A percentile compares a stretch with the other conserved stretches of the same genome.
These are phyloP conservation scores for Chironex yamaguchii DNA, from an alignment of 30 jellyfish, hydroid and myxozoan species.

Conservation along the genomic window DNA sequence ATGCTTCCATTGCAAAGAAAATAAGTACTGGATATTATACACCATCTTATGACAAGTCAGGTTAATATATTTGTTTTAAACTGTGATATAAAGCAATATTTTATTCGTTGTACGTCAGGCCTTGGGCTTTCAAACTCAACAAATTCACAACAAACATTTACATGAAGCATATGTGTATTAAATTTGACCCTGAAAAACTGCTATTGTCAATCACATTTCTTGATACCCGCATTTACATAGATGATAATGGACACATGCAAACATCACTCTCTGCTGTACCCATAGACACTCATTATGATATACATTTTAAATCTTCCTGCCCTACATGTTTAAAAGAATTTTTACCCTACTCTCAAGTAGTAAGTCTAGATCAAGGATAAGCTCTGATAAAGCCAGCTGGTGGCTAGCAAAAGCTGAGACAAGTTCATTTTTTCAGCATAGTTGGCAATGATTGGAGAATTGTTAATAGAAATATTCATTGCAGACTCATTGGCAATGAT, in stretches of 20 bases:
- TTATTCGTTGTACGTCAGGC: too few relatives aligned
- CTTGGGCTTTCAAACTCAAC: too few relatives aligned
- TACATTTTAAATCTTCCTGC: constrained; percentile 25
- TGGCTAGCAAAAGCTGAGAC: too few relatives aligned
- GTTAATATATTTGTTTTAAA: too few relatives aligned
- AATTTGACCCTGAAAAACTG: constrained; percentile 28
- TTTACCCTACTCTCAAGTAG: constrained; percentile 33
- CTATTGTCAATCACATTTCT: constrained; percentile 31
- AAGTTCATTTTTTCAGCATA: too few relatives aligned
- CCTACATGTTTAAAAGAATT: constrained; percentile 36
- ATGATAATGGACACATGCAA: constrained; percentile 6
- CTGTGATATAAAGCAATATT: too few relatives aligned
- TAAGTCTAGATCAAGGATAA: constrained; percentile 19
- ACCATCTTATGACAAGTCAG: too few relatives aligned
- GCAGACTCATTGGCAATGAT: too few relatives aligned
- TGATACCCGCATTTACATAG: constrained; percentile 43
- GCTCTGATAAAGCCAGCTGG: constrained; percentile 43
- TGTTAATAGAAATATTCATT: too few relatives aligned
- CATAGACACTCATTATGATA: constrained; percentile 29
- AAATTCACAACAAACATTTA: constrained; percentile 26
- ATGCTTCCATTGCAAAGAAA: too few relatives aligned
- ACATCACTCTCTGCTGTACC: constrained; percentile 26
- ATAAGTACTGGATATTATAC: too few relatives aligned
- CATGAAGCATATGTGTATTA: constrained; percentile 36
- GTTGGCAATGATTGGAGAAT: too few relatives aligned